phyloP scores from a whole-genome alignment of 2,888 invertebrate species.

The Cordilura impudica region DNA sequence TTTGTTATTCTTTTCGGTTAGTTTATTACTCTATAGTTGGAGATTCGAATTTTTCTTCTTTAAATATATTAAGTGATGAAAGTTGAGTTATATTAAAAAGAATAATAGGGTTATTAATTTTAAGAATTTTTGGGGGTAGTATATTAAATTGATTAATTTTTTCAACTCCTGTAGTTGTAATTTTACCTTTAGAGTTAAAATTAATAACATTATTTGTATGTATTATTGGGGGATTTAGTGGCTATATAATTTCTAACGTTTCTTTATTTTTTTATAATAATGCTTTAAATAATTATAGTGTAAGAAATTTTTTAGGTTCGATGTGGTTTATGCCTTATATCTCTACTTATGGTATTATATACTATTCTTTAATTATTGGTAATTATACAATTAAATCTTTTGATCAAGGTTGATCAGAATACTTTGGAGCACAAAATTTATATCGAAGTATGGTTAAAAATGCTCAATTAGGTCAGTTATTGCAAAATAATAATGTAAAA shows the following conservation, averaged over 20 bases:
- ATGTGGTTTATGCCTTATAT: background rate
- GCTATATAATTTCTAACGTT: constrained; percentile 78
- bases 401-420: constrained; percentile 79
- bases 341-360: background rate
- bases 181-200: constrained; percentile 79
- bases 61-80: constrained; percentile 79
- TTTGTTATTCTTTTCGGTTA: constrained; percentile 81
- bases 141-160: constrained; percentile 81
- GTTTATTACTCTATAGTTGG: constrained; percentile 80
- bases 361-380: constrained; percentile 67
- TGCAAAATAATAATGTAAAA: constrained; percentile 78
- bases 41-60: constrained; percentile 78
- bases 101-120: constrained; percentile 70
- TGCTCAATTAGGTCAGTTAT: constrained; percentile 76
- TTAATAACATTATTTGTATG: constrained; percentile 80
- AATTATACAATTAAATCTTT: constrained; percentile 76
- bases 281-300: constrained; percentile 74
- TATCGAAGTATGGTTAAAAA: constrained; percentile 75
- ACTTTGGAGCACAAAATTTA: constrained; percentile 77
- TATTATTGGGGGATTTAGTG: constrained; percentile 77
- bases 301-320: background rate
- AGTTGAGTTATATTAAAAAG: constrained; percentile 79
- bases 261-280: constrained; percentile 77
- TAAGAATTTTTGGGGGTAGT: constrained; percentile 79
- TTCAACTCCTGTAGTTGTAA: constrained; percentile 79